phyloP scores from a whole-genome alignment of 1,140 invertebrate genomes.

The Cheumatopsyche charites region DNA sequence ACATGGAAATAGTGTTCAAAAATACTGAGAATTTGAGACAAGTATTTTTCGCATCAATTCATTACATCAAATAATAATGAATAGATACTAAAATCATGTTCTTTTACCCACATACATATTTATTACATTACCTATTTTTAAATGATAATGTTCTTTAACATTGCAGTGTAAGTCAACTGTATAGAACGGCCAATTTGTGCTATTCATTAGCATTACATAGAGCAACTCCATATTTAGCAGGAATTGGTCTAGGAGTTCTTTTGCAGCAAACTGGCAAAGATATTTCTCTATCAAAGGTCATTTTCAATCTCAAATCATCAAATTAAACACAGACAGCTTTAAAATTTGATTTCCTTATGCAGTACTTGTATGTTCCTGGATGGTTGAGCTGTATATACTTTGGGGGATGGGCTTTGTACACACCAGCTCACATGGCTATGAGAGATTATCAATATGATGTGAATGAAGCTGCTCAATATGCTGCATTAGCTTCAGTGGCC shows the following conservation, averaged over 20 bases:
- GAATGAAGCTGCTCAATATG: conserved; percentile 68
- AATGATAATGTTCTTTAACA: conserved; percentile 25
- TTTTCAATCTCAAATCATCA: not conserved
- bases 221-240: conserved; percentile 69
- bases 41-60: no score
- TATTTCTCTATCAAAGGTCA: conserved; percentile 55
- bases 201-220: conserved; percentile 68
- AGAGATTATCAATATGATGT: conserved; percentile 67
- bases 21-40: no score
- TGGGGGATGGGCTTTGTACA: conserved; percentile 65
- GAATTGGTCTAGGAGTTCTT: conserved; percentile 66
- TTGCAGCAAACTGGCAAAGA: conserved; percentile 61
- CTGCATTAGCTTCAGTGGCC: conserved; percentile 68
- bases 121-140: no score
- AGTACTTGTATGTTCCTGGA: conserved; percentile 62
- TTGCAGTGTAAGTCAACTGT: conserved; percentile 68
- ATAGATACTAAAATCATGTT: no score
- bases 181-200: conserved; percentile 68
- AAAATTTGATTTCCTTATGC: conserved; percentile 4
- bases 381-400: conserved; percentile 62
- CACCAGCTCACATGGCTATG: conserved; percentile 63
- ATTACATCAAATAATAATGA: no score
- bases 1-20: no score
- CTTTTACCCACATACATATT: no score
- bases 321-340: not conserved